A percentile compares a stretch with the other conserved stretches of the same genome.
Evolutionary conservation across 2,797 vertebrate species (phyloP).

Genomic region (Pristis pectinata): DNA sequence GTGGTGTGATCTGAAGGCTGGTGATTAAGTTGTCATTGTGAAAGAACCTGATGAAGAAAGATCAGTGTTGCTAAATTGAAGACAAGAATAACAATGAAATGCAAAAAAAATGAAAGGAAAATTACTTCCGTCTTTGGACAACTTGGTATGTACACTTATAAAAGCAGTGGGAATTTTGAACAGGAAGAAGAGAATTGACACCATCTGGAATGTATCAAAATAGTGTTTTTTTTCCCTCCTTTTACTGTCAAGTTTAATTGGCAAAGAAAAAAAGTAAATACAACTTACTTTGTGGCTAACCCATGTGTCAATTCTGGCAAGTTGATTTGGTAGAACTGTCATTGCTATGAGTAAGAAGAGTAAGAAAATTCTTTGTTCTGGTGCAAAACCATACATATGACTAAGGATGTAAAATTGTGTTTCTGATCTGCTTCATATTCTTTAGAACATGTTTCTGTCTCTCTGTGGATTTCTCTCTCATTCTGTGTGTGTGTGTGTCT

Average conservation of each 20-base stretch:
- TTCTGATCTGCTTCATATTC: neutral
- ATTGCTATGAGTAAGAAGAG: neutral
- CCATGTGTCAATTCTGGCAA: neutral
- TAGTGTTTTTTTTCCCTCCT: neutral
- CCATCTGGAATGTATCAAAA: neutral
- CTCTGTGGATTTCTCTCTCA: no score
- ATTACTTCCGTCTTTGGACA: neutral
- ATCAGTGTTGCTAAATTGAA: neutral
- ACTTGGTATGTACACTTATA: neutral
- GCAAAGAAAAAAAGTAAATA: neutral
- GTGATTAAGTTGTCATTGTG: neutral
- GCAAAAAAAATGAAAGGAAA: neutral
- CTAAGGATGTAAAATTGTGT: neutral
- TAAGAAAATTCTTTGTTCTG: neutral
- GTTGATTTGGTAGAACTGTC: neutral
- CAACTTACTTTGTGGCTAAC: neutral
- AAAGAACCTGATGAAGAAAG: neutral
- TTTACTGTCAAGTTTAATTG: neutral
- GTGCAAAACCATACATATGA: neutral
- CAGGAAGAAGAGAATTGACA: neutral
- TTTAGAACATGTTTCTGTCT: no score
- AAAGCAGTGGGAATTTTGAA: neutral
- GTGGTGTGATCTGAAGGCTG: neutral
- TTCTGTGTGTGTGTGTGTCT: no score
- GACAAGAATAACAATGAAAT: neutral